Base-by-base conservation (phyloP, 2,113 vertebrate genomes). In the Tamias sibiricus region DNA sequence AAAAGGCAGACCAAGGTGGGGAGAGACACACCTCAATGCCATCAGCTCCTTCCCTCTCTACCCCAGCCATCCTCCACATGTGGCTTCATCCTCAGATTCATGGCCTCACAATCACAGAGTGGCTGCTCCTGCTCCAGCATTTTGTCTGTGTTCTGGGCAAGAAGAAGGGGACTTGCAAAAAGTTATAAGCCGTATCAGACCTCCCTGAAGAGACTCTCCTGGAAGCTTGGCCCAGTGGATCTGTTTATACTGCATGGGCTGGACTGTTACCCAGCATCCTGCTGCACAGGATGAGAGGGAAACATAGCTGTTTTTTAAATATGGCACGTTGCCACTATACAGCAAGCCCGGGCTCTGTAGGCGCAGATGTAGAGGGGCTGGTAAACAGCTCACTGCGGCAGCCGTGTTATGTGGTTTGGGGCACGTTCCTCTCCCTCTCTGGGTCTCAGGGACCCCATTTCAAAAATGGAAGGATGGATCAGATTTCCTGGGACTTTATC, bases 371-470 rank as follows among this genome's bases (percentile, higher is more conserved):
- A 37, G 66, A 37, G 35, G 64, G 10, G 68, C 11, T 0, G 0
- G 1, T 11, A 28, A 68, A 7, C 71, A 74, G 22, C 57, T 40
- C 37, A 66, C 57, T 24, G 24, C n/a, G 32, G 6, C 47, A 32
- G 11, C 74, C 35, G 35, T 4, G 3, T 12, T n/a, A 12, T 1
- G 9, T 20, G 26, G 20, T 24, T 52, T 66, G 59, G 32, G 66
- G 22, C 19, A 9, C 1, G 0, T 4, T 12, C 28, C 30, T 74
- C 42, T 4, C 2, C 26, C 13, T 6, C 28, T 22, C 44, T 8
- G 22, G 20, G 37, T 54, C 40, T 82, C 86, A 6, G 1, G n/a
- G 40, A 87, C 87, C 77, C n/a, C 40, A 28, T 57, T 89, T 91
- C 47, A 1, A 44, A 26, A 89, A 42, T n/a, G 26, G 44, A 9